Percentiles rank a stretch among this genome's conserved stretches.
Evolutionary conservation across 2,797 vertebrate species (phyloP).

Genomic region (Phylloscopus collybita): DNA sequence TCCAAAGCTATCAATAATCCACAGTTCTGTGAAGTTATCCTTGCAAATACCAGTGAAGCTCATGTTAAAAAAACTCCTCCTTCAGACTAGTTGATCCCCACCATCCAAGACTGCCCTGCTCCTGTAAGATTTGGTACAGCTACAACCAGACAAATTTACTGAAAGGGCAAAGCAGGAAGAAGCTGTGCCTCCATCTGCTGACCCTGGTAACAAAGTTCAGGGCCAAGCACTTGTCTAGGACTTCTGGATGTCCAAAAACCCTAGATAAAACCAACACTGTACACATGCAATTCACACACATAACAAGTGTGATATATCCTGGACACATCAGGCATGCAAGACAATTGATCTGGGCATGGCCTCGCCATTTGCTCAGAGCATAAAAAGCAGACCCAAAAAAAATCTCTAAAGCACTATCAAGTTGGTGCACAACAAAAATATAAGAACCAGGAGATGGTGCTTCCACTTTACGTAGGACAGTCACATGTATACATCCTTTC

Average conservation of each 20-base stretch:
- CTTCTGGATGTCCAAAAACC: not conserved
- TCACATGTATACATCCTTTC: not conserved
- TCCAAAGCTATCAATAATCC: constrained; percentile 5
- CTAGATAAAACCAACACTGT: not conserved
- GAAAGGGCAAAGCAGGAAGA: not conserved
- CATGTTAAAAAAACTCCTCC: not conserved
- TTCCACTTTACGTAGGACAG: not conserved
- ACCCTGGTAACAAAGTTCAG: not conserved
- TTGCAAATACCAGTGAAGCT: not conserved
- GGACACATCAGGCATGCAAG: not conserved
- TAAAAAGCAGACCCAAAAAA: not conserved
- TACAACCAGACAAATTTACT: not conserved
- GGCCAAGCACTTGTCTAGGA: not conserved
- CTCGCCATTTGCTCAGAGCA: not conserved
- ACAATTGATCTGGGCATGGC: not conserved
- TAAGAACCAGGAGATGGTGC: not conserved
- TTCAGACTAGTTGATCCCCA: not conserved
- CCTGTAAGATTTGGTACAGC: not conserved
- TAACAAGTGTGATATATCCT: not conserved
- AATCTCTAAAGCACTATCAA: not conserved
- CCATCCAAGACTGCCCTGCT: not conserved
- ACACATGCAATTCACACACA: not conserved
- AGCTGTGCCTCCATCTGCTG: not conserved
- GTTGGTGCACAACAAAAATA: not conserved
- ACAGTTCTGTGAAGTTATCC: not conserved